These are phyloP conservation scores for Synergus itoensis DNA, from an alignment of 2,888 invertebrate species.

Conservation along the genomic window DNA sequence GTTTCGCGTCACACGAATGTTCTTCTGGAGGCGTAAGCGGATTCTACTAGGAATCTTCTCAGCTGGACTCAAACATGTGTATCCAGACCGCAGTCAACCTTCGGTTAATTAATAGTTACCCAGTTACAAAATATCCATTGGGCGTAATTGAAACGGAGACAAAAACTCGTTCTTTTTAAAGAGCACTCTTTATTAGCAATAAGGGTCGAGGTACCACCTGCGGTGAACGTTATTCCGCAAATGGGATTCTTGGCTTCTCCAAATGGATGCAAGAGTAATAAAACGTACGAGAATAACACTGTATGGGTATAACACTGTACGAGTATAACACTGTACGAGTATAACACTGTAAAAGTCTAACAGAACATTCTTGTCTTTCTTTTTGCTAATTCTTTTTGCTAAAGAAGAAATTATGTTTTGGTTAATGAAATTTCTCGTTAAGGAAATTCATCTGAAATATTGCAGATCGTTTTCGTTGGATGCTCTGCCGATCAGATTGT, in stretches of 20 bases:
- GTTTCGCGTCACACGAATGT: neutral
- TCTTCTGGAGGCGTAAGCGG: conserved; percentile 1
- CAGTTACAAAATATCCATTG: neutral
- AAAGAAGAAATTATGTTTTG: neutral
- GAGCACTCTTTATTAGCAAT: neutral
- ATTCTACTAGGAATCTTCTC: conserved; percentile 1
- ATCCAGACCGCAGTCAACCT: neutral
- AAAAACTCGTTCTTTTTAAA: neutral
- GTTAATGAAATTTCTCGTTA: neutral
- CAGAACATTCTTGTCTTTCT: neutral
- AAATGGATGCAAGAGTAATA: neutral
- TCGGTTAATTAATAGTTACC: neutral
- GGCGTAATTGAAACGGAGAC: neutral
- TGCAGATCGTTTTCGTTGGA: neutral
- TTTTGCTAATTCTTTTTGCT: neutral
- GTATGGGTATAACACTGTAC: no score
- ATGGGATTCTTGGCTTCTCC: neutral
- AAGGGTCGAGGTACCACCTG: neutral
- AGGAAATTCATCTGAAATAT: neutral
- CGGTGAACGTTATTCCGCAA: conserved; percentile 4
- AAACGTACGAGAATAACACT: neutral
- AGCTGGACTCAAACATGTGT: neutral
- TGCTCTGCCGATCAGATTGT: neutral
- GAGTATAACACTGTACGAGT: neutral
- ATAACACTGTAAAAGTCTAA: neutral